phyloP scores from a whole-genome alignment of 2,113 vertebrate genomes.

The Scolopax mira region DNA sequence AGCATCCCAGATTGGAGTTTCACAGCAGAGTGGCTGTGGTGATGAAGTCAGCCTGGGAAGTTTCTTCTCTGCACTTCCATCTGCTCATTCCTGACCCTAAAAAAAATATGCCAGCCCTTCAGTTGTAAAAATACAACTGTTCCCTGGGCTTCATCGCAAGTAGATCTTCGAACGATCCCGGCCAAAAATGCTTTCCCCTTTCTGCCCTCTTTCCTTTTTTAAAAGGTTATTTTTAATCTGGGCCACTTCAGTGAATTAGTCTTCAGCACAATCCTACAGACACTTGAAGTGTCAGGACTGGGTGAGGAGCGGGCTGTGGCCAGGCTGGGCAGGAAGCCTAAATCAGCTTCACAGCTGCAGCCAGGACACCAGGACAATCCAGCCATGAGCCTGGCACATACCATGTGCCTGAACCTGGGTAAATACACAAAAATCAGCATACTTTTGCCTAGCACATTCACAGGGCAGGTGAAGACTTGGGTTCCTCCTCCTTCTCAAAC shows the following conservation, averaged over 20 bases:
- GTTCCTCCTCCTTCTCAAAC: not conserved
- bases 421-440: not conserved
- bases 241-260: not conserved
- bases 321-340: not conserved
- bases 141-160: not conserved
- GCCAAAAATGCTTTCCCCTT: not conserved
- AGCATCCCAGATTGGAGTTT: not conserved
- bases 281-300: not conserved
- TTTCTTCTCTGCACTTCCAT: not conserved
- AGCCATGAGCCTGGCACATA: not conserved
- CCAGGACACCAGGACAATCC: not conserved
- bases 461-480: not conserved
- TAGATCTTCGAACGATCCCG: not conserved
- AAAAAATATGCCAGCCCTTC: not conserved
- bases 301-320: not conserved
- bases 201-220: not conserved
- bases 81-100: not conserved
- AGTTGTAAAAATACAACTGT: not conserved
- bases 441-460: not conserved
- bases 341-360: not conserved
- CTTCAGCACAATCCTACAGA: not conserved
- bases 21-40: not conserved
- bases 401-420: not conserved
- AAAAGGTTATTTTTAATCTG: not conserved
- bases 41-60: not conserved